Evolutionary conservation across 1,140 invertebrate genomes (phyloP), one percentile per base, ranked within the genome.

Genomic region (Lasioglossum baleicum): DNA sequence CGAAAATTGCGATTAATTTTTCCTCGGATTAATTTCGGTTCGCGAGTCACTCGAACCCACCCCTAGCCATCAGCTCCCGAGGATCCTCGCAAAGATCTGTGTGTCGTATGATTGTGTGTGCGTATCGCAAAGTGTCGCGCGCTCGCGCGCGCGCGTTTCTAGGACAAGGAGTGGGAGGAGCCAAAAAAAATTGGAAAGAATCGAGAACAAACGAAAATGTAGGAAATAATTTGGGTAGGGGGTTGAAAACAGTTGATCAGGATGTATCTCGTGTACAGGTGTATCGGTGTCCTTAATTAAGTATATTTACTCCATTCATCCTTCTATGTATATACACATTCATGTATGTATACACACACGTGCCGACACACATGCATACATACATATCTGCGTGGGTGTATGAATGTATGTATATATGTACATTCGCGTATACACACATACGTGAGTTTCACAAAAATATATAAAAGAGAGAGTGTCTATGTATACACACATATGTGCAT

Each of bases 371-470:
- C 83, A 76, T 85, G 75, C 68, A 87, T 88, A 81, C 82, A 80
- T 86, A 83, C 79, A 84, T 81, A 69, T 75, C 80, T 83, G 80
- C 83, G 83, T 87, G 83, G 66, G 75, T 88, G 87, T 89, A 76
- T 76, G 86, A 87, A 86, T 88, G 81, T 85, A 83, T 76, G 64
- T 73, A 76, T 84, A 82, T 80, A 86, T 85, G 68, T 90, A 90
- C 81, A 84, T 89, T 78, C 85, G 86, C 85, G 86, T 90, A 90
- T 92, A 90, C 90, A 88, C 89, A 92, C 88, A 92, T 88, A 91
- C 88, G 90, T 91, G 89, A 92, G 90, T 91, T 91, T 92, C 90
- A 92, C 90, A 93, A 93, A 92, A 92, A 93, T 92, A 92, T 93
- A 93, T 93, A 93, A 92, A 93, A 93, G 91, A 91, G 91, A 92